phyloP scores from a whole-genome alignment of 2,888 invertebrate genomes.

The Ectemnius continuus region DNA sequence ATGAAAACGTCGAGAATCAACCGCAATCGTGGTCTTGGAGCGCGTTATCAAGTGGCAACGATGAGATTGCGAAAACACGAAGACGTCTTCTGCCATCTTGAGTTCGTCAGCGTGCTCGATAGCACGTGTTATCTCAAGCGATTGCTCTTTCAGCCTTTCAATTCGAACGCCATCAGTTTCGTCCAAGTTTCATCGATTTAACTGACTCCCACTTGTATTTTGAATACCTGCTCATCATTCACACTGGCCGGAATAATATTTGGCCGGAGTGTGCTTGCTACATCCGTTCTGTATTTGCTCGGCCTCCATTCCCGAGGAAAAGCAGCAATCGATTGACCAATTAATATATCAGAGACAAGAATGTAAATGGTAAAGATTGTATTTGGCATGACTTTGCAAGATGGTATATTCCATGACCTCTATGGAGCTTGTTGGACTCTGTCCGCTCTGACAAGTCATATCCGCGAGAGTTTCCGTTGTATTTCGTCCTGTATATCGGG shows the following conservation, averaged over 20 bases:
- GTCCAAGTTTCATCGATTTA: neutral
- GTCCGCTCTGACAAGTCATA: too few relatives aligned
- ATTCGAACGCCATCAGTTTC: neutral
- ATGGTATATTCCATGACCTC: too few relatives aligned
- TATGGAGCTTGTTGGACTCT: too few relatives aligned
- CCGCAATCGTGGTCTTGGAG: constrained; percentile 6
- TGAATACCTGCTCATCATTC: neutral
- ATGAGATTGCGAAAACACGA: constrained; percentile 27
- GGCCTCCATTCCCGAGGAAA: neutral
- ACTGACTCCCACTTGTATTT: neutral
- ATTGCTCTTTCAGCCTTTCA: neutral
- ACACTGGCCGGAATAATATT: constrained; percentile 6
- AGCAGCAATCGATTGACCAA: neutral
- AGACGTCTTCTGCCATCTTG: constrained; percentile 16
- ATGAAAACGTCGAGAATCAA: too few relatives aligned
- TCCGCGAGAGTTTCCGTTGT: too few relatives aligned
- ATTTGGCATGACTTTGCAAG: too few relatives aligned
- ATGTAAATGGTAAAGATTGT: too few relatives aligned
- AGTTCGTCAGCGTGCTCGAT: neutral
- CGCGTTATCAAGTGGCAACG: constrained; percentile 16
- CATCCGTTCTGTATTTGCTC: neutral
- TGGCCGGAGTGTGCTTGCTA: neutral
- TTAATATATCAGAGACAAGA: too few relatives aligned
- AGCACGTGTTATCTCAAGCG: constrained; percentile 19
- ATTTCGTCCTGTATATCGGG: too few relatives aligned